Conservation (phyloP, 2,113 vertebrate species). For the Myodes glareolus region DNA sequence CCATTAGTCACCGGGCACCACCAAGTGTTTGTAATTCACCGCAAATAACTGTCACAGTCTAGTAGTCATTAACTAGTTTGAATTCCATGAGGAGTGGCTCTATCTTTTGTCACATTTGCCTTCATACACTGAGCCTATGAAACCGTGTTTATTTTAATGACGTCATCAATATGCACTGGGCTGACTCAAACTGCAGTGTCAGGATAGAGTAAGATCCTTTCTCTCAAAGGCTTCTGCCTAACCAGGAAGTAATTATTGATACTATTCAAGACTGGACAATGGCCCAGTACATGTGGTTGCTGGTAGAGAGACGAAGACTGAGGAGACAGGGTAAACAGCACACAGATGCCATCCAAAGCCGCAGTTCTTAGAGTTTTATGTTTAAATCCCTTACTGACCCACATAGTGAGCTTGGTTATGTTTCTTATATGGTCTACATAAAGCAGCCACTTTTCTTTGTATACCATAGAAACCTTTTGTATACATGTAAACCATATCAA, state of each 20-base stretch:
- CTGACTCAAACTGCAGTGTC: not conserved
- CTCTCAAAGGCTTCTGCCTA: not conserved
- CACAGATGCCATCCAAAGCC: constrained; percentile 1
- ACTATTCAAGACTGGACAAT: not conserved
- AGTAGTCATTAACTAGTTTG: not conserved
- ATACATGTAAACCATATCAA: too few species aligned
- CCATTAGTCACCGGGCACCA: not conserved
- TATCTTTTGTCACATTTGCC: not conserved
- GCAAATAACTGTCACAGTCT: not conserved
- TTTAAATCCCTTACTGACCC: constrained; percentile 33
- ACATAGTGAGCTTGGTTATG: not conserved
- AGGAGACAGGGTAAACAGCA: not conserved
- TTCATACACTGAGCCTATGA: not conserved
- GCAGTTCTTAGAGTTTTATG: not conserved
- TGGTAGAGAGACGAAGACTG: not conserved
- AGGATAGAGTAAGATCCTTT: not conserved
- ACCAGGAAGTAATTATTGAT: not conserved
- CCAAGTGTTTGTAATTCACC: not conserved
- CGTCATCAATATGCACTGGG: not conserved
- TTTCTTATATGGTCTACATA: constrained; percentile 13
- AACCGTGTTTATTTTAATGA: not conserved
- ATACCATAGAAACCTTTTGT: not conserved
- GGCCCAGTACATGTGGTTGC: not conserved
- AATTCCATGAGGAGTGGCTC: not conserved
- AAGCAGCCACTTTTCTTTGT: not conserved